phyloP scores from a whole-genome alignment of 2,888 invertebrate genomes.

The Drosophila longiperda region DNA sequence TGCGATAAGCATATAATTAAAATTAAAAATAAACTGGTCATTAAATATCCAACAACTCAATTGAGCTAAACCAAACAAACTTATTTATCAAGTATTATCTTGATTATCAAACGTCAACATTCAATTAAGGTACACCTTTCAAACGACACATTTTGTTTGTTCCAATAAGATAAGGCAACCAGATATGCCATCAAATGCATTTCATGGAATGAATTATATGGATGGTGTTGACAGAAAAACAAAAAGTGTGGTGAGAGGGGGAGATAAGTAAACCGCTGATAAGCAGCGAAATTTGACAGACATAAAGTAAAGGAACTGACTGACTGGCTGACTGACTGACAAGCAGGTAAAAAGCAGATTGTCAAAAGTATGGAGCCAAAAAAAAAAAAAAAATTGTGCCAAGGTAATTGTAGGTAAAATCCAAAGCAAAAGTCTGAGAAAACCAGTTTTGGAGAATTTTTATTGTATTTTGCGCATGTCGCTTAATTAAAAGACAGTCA shows the following conservation, averaged over 20 bases:
- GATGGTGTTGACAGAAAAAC: constrained; percentile 49
- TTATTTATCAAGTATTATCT: constrained; percentile 19
- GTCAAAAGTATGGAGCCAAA: constrained; percentile 19
- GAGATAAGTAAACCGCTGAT: constrained; percentile 60
- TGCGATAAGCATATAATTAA: constrained; percentile 13
- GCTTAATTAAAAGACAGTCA: constrained; percentile 75
- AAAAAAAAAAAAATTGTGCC: constrained; percentile 11
- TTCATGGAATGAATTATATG: constrained; percentile 18
- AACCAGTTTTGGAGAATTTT: constrained; percentile 65
- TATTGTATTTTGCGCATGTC: constrained; percentile 68
- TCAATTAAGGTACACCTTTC: constrained; percentile 52
- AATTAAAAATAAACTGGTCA: constrained; percentile 2
- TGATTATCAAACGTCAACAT: constrained; percentile 43
- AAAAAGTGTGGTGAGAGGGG: constrained; percentile 4
- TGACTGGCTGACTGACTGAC: constrained; percentile 37
- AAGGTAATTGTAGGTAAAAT: constrained; percentile 31
- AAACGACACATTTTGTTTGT: constrained; percentile 41
- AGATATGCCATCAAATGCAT: constrained; percentile 18
- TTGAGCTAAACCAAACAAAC: constrained; percentile 5
- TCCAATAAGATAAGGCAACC: constrained; percentile 46
- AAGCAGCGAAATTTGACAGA: constrained; percentile 72
- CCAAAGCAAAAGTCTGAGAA: constrained; percentile 15
- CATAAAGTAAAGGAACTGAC: constrained; percentile 54
- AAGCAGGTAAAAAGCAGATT: constrained; percentile 58
- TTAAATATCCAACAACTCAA: constrained; percentile 18